Evolutionary conservation across 1,140 invertebrate genomes (phyloP).

Genomic region (Heliothis subflexa): DNA sequence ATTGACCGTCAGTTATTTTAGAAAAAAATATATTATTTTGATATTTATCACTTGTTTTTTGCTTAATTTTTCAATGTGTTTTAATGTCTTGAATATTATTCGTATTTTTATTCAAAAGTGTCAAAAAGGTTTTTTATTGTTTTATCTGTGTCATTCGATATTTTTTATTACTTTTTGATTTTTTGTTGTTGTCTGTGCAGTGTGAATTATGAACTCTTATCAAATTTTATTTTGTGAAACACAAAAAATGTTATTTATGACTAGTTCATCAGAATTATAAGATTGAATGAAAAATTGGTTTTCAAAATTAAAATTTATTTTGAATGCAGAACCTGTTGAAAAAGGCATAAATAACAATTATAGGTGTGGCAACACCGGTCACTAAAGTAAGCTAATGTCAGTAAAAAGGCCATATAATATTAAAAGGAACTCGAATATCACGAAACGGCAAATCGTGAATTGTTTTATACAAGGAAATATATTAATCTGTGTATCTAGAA

Average conservation of each 20-base stretch:
- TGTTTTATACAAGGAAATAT: neutral
- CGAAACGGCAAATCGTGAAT: neutral
- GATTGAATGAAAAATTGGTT: slow-evolving; percentile 6
- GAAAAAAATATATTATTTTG: neutral
- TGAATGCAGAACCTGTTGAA: slow-evolving; percentile 26
- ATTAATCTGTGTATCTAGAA: neutral
- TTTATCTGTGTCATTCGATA: no score
- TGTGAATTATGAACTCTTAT: neutral
- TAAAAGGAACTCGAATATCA: neutral
- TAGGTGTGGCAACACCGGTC: slow-evolving; percentile 10
- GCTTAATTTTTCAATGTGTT: no score
- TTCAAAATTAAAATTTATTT: slow-evolving; percentile 13
- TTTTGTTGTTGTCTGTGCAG: neutral
- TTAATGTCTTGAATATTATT: no score
- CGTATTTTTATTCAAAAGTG: no score
- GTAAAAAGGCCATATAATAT: neutral
- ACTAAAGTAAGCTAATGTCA: neutral
- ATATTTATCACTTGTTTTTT: no score
- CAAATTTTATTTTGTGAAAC: neutral
- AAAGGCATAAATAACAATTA: slow-evolving; percentile 25
- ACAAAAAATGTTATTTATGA: neutral
- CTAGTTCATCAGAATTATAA: neutral
- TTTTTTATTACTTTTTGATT: neutral
- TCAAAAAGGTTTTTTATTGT: no score
- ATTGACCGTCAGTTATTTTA: no score